Conservation (phyloP, 2,113 vertebrate species). For the Cheirogaleus medius region DNA sequence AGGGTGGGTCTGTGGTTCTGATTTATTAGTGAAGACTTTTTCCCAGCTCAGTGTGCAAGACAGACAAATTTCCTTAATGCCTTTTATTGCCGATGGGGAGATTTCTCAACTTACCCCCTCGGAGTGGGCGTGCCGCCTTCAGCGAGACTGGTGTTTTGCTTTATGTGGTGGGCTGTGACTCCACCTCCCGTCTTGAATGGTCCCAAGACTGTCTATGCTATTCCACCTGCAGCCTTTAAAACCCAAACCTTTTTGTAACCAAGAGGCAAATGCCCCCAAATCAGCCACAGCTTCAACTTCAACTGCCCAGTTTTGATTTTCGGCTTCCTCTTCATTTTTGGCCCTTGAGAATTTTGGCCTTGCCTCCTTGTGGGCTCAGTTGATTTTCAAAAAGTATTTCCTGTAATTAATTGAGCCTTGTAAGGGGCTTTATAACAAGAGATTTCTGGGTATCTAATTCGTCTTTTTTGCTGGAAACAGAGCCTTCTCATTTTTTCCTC, state of each 20-base stretch:
- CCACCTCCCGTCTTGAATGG: neutral
- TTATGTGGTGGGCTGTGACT: neutral
- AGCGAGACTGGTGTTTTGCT: neutral
- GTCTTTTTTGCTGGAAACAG: neutral
- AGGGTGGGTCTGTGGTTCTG: neutral
- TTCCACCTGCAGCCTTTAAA: neutral
- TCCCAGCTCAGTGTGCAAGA: neutral
- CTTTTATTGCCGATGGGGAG: neutral
- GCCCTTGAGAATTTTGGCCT: neutral
- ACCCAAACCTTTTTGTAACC: neutral
- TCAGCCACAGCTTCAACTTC: neutral
- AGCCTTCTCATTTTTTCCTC: neutral
- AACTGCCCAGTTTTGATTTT: neutral
- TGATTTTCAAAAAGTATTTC: neutral
- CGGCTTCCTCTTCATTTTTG: neutral
- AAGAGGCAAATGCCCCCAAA: neutral
- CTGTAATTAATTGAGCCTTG: neutral
- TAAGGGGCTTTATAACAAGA: neutral
- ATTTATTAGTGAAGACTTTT: neutral
- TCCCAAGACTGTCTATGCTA: neutral
- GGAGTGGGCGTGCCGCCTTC: neutral
- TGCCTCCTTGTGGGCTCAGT: neutral
- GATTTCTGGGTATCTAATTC: neutral
- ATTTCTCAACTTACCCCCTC: neutral
- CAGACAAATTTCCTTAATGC: neutral